Evolutionary conservation across 2,888 invertebrate genomes (phyloP).

Genomic region (Slavum lentiscoides): DNA sequence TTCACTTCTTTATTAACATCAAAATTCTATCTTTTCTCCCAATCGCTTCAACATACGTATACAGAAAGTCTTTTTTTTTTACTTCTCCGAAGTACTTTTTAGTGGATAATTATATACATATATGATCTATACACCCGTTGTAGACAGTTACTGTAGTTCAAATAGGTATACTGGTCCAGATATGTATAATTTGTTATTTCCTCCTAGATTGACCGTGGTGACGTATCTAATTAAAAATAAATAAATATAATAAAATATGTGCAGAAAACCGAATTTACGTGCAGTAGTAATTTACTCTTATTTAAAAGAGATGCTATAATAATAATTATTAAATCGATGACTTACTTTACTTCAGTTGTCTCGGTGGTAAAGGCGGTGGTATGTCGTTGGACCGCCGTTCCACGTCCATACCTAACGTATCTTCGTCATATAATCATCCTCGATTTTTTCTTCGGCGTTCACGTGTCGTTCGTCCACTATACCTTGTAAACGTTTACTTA

Average conservation of each 20-base stretch:
- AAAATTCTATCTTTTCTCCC: too few relatives aligned
- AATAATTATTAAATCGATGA: not conserved
- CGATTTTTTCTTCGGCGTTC: conserved; percentile 35
- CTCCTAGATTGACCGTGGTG: conserved; percentile 56
- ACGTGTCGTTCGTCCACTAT: conserved; percentile 48
- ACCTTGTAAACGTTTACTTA: conserved; percentile 42
- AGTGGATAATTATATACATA: too few relatives aligned
- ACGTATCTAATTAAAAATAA: conserved; percentile 55
- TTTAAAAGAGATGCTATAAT: too few relatives aligned
- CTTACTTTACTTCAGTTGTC: conserved; percentile 43
- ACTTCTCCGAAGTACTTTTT: too few relatives aligned
- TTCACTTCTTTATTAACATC: too few relatives aligned
- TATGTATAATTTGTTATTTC: conserved; percentile 54
- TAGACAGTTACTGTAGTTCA: not conserved
- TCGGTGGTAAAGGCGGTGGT: conserved; percentile 55
- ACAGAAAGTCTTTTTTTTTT: too few relatives aligned
- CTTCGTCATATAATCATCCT: conserved; percentile 52
- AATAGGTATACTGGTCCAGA: conserved; percentile 56
- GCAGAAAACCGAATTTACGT: not conserved
- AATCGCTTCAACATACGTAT: too few relatives aligned
- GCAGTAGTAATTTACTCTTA: not conserved
- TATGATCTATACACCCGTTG: too few relatives aligned
- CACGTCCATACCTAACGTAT: conserved; percentile 30
- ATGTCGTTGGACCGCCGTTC: conserved; percentile 29
- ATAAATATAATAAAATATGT: too few relatives aligned